Percentiles rank a stretch among this genome's conserved stretches.
phyloP scores from a whole-genome alignment of 2,888 invertebrate genomes.

The Therioaphis trifolii region DNA sequence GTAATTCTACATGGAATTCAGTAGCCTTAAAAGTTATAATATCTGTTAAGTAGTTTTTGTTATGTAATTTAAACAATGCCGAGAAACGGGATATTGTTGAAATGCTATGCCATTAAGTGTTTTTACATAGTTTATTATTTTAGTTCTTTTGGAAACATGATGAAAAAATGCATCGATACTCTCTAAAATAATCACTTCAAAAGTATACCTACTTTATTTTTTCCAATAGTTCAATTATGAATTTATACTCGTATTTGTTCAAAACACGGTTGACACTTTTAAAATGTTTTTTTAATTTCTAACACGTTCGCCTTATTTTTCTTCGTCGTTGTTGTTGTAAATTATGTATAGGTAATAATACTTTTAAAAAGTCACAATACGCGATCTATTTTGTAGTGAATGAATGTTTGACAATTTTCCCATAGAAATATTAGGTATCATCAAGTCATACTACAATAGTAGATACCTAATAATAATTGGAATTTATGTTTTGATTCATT shows the following conservation, averaged over 20 bases:
- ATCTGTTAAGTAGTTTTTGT: neutral
- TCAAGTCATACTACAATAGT: conserved; percentile 27
- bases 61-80: conserved; percentile 33
- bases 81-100: too few species aligned
- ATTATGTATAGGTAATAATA: neutral
- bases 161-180: neutral
- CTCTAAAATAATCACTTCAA: neutral
- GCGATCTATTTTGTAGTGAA: conserved; percentile 1
- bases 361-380: neutral
- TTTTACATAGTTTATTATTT: neutral
- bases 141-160: neutral
- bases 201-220: neutral
- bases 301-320: neutral
- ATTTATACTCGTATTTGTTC: neutral
- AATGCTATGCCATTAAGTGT: conserved; percentile 17
- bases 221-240: neutral
- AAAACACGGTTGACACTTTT: neutral
- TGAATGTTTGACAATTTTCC: conserved; percentile 17
- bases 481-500: conserved; percentile 37
- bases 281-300: neutral
- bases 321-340: neutral
- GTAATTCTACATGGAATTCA: conserved; percentile 7
- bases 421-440: conserved; percentile 14
- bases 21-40: conserved; percentile 29
- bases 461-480: conserved; percentile 14